Evolutionary conservation across 2,888 invertebrate genomes (phyloP), one percentile per base, ranked within the genome.

Genomic region (Phytoseiulus persimilis): DNA sequence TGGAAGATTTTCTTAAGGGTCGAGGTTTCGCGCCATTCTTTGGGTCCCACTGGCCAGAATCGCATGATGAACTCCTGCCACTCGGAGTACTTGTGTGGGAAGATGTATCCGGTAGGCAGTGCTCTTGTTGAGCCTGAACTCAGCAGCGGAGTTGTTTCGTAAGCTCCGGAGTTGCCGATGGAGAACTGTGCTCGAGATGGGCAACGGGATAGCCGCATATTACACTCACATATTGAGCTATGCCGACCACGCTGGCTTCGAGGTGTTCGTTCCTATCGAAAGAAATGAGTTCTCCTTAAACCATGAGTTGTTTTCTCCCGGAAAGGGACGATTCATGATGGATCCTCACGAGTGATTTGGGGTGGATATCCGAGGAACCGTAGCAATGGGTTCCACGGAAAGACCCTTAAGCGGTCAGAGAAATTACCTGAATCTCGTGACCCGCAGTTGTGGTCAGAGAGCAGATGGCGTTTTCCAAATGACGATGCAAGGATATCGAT

Each of bases 21-120:
- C 39, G 91, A 92, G 90, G 92, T 92, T 0, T 92, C 91, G 28
- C 90, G 90, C 94, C 93, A 94, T 39, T 92, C 93, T 32, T 93
- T 92, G 32, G 90, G 90, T 89, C 92, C 91, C 89, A 92, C 92
- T 0, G 93, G 92, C 87, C 87, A 87, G 9, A 87, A 87, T 5
- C 87, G 14, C 32, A 87, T 2, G 14, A 87, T 9, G 39, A 87
- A n/a, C 87, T 87, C 87, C 14, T 87, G 28, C 33, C 33, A 87
- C n/a, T 87, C 33, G 0, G 87, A 33, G 23, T 87, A 87, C 28
- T 31, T 9, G 5, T 33, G 2, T 18, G 32, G 87, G 33, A 28
- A 33, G 32, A 87, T 31, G 31, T 2, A 32, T 23, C 31, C 18
- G 39, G 33, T 31, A 5, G 32, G 87, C 9, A n/a, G 11, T 9